phyloP scores from a whole-genome alignment of 2,797 vertebrate genomes.

The Oryzias dopingdopingensis region DNA sequence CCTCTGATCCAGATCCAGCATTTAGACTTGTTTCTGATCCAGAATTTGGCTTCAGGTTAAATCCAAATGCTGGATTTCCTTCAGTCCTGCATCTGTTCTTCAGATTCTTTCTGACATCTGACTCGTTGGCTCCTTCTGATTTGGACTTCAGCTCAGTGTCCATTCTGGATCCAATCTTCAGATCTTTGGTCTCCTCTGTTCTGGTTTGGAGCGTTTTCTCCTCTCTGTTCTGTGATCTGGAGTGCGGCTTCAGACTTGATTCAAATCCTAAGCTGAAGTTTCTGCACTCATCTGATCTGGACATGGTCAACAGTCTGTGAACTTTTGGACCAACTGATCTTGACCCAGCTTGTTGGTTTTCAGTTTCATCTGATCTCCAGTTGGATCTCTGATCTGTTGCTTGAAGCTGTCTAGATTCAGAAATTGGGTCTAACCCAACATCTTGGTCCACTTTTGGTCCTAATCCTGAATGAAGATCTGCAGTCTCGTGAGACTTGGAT shows the following conservation, averaged over 20 bases:
- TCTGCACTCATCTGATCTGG: conserved; percentile 24
- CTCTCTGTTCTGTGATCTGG: background rate
- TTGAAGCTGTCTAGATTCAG: background rate
- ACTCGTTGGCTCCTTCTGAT: background rate
- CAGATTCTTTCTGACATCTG: background rate
- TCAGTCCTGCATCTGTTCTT: background rate
- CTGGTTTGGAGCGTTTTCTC: background rate
- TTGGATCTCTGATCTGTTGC: conserved; percentile 26
- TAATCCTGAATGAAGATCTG: background rate
- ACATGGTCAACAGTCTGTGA: conserved; percentile 27
- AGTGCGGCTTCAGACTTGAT: background rate
- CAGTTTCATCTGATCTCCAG: conserved; percentile 23
- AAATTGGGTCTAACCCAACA: background rate
- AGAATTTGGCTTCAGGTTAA: background rate
- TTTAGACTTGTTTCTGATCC: background rate
- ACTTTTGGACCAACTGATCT: conserved; percentile 25
- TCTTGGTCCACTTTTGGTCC: background rate
- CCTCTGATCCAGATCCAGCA: background rate
- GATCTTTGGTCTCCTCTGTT: background rate
- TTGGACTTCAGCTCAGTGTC: background rate
- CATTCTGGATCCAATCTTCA: background rate
- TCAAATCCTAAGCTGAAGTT: too few relatives aligned
- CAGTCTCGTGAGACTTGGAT: background rate
- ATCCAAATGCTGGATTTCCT: background rate
- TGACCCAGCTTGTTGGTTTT: conserved; percentile 8